Conservation (phyloP, 2,888 invertebrate species). For the Baronia brevicornis region DNA sequence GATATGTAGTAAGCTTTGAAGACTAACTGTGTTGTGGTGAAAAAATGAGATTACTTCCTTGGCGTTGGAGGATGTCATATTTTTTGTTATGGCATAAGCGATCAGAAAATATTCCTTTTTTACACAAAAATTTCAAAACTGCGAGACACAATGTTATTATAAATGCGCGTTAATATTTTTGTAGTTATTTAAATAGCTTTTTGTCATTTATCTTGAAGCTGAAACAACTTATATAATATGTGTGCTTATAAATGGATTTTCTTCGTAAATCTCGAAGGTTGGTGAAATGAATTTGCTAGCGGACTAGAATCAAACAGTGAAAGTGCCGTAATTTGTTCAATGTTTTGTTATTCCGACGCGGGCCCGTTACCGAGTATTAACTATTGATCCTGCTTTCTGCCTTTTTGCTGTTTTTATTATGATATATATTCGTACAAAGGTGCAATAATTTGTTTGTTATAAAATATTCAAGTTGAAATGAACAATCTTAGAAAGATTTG, state of each 20-base stretch:
- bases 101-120: too few species aligned
- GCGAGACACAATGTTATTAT: too few species aligned
- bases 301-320: constrained; percentile 21
- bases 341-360: constrained; percentile 36
- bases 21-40: constrained; percentile 31
- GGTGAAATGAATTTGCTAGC: constrained; percentile 23
- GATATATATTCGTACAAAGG: too few species aligned
- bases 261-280: constrained; percentile 17
- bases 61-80: constrained; percentile 14
- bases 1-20: constrained; percentile 61
- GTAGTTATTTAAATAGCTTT: too few species aligned
- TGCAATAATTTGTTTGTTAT: too few species aligned
- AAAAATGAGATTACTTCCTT: constrained; percentile 37
- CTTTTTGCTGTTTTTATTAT: constrained; percentile 22
- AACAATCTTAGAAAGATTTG: too few species aligned
- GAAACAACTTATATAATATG: constrained; percentile 5
- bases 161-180: too few species aligned
- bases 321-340: constrained; percentile 26
- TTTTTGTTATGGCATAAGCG: too few species aligned
- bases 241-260: constrained; percentile 6
- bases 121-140: too few species aligned
- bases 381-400: constrained; percentile 47
- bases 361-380: constrained; percentile 30
- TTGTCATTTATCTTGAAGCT: too few species aligned
- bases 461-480: too few species aligned